A percentile compares a stretch with the other conserved stretches of the same genome.
Conservation (phyloP, 2,888 invertebrate species). For the Chrysopilus asiliformis region DNA sequence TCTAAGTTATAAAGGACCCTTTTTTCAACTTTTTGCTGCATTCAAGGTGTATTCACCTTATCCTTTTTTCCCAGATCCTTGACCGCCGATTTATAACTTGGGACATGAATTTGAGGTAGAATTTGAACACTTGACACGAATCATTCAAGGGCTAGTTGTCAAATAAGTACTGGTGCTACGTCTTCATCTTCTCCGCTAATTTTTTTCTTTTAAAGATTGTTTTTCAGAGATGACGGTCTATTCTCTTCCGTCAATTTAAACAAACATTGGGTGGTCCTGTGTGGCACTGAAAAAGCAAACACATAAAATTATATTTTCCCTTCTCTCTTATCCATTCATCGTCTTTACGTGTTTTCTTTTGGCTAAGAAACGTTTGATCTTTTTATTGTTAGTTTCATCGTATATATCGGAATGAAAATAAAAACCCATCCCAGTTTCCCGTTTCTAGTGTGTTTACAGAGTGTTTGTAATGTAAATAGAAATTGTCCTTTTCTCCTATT, state of each 20-base stretch:
- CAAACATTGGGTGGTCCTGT: conserved; percentile 12
- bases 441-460: conserved; percentile 9
- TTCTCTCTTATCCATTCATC: neutral
- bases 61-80: no score
- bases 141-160: no score
- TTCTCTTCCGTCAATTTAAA: conserved; percentile 9
- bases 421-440: conserved; percentile 1
- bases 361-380: conserved; percentile 8
- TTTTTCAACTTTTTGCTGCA: no score
- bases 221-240: no score
- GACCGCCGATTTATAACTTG: no score
- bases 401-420: conserved; percentile 1
- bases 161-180: no score
- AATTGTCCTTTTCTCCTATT: conserved; percentile 10
- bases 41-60: no score
- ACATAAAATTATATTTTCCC: conserved; percentile 2
- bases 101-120: no score
- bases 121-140: no score
- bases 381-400: conserved; percentile 9
- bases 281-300: conserved; percentile 7
- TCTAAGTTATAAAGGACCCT: no score
- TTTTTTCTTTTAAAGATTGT: no score
- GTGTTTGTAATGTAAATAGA: conserved; percentile 10
- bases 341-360: conserved; percentile 5
- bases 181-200: no score